Evolutionary conservation across 2,113 vertebrate genomes (phyloP).

Genomic region (Thomomys bottae): DNA sequence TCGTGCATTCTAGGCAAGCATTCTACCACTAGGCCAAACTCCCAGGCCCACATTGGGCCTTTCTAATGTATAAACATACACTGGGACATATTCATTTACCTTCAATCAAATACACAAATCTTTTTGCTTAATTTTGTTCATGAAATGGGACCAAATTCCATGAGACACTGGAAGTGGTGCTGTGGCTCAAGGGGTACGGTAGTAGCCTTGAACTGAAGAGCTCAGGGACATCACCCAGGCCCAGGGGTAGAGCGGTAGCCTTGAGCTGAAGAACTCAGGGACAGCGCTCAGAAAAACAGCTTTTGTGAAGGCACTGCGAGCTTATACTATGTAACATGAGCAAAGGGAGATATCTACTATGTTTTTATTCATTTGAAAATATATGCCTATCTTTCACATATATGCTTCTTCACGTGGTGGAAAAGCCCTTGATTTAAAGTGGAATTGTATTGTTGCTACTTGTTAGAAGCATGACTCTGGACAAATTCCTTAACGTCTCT

Average conservation of each 20-base stretch:
- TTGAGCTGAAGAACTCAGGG: too few relatives aligned
- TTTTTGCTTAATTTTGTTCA: neutral
- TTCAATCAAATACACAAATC: conserved; percentile 23
- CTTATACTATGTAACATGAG: neutral
- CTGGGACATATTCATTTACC: neutral
- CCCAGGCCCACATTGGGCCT: too few relatives aligned
- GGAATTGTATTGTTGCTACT: neutral
- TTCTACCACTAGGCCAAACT: too few relatives aligned
- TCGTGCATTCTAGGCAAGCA: too few relatives aligned
- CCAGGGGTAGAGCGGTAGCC: too few relatives aligned
- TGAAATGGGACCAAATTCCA: too few relatives aligned
- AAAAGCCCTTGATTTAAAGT: neutral
- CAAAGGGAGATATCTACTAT: neutral
- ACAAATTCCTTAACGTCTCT: neutral
- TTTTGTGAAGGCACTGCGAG: neutral
- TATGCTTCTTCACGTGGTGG: neutral
- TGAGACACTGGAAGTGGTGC: too few relatives aligned
- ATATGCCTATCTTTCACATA: neutral
- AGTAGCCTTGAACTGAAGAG: too few relatives aligned
- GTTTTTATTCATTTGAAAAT: neutral
- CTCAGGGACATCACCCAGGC: too few relatives aligned
- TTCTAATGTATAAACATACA: neutral
- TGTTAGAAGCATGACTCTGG: neutral
- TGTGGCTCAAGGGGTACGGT: too few relatives aligned
- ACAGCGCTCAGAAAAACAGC: neutral